Evolutionary conservation across 2,113 vertebrate genomes (phyloP).

Genomic region (Bos javanicus): DNA sequence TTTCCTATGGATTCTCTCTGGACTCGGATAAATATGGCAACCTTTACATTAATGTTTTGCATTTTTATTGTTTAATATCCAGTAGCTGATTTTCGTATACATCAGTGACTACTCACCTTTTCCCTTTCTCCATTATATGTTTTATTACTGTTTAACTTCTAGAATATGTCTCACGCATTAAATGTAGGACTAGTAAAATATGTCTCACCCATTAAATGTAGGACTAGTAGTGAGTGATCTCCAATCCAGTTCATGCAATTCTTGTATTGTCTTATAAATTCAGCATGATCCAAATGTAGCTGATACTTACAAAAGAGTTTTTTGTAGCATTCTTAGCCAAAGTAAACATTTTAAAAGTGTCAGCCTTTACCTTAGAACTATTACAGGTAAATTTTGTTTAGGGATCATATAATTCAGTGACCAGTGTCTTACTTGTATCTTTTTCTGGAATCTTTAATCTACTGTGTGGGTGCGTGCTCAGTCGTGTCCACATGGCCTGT

Average conservation of each 20-base stretch:
- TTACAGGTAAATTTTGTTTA: slow-evolving; percentile 27
- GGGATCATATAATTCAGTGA: neutral
- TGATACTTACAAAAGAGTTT: slow-evolving; percentile 33
- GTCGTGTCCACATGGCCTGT: neutral
- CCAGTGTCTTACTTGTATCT: neutral
- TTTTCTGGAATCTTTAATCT: slow-evolving; percentile 26
- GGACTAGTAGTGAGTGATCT: neutral
- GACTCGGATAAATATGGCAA: slow-evolving; percentile 15
- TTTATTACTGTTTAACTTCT: slow-evolving; percentile 28
- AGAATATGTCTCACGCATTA: neutral
- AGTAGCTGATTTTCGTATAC: slow-evolving; percentile 17
- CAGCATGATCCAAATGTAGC: neutral
- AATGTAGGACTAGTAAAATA: neutral
- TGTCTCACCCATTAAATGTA: neutral
- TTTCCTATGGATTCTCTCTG: neutral
- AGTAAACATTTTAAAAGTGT: slow-evolving; percentile 19
- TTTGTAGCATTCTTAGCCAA: neutral
- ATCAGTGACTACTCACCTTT: neutral
- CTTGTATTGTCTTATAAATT: slow-evolving; percentile 21
- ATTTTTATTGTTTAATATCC: slow-evolving; percentile 15
- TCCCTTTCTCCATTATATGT: neutral
- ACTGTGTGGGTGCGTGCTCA: neutral
- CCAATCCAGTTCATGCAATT: neutral
- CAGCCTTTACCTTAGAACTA: neutral
- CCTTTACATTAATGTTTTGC: slow-evolving; percentile 38